Conservation (phyloP, 2,797 vertebrate genomes). For the Brachyalestes nurse region DNA sequence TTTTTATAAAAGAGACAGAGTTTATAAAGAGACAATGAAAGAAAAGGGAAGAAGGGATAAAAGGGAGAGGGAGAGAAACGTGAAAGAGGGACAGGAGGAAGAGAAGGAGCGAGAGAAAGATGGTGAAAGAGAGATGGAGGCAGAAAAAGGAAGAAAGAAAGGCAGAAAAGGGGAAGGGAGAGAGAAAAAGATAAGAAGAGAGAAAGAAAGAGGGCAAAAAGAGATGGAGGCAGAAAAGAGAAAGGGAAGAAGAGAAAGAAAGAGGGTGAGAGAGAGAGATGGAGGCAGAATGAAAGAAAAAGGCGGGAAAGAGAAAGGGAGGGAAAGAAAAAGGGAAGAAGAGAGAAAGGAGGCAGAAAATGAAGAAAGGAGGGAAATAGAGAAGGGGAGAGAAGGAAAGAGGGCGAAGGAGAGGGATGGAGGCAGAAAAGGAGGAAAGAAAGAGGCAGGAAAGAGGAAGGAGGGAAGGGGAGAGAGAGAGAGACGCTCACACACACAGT, state of each 20-base stretch:
- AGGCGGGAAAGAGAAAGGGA: neutral
- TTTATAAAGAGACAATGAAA: slow-evolving; percentile 69
- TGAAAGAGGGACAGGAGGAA: neutral
- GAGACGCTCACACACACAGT: neutral
- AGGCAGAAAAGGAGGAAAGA: neutral
- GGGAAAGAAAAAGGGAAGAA: neutral
- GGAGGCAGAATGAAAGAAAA: neutral
- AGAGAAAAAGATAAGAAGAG: neutral
- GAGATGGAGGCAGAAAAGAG: slow-evolving; percentile 54
- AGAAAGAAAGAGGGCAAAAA: neutral
- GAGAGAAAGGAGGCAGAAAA: neutral
- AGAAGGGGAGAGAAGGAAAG: neutral
- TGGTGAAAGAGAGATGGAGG: slow-evolving; percentile 62
- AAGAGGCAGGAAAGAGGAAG: neutral
- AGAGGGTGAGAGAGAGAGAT: neutral
- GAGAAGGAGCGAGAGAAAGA: slow-evolving; percentile 22
- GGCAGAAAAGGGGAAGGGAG: neutral
- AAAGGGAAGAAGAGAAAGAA: no score
- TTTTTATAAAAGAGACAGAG: slow-evolving; percentile 76
- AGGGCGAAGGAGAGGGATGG: neutral
- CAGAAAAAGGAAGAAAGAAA: neutral
- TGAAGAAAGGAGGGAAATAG: neutral
- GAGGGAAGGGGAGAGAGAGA: neutral
- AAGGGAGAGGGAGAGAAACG: slow-evolving; percentile 55
- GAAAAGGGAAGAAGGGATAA: slow-evolving; percentile 28